Conservation (phyloP, 37 sponge, comb jelly and placozoan species). For the Geodia barretti region DNA sequence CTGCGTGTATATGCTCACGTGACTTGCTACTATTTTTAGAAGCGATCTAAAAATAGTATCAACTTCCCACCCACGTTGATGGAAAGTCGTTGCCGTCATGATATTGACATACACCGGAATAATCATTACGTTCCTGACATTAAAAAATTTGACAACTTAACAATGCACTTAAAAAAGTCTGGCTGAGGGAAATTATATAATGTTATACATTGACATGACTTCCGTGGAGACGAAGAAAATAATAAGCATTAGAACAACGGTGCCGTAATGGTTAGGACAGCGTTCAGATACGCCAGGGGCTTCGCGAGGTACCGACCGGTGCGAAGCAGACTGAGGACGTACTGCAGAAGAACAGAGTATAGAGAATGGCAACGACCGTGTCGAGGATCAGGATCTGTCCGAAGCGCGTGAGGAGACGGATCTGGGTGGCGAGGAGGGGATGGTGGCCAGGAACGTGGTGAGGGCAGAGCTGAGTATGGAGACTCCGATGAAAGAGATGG, state of each 20-base stretch:
- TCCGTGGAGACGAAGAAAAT: background rate
- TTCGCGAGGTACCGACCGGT: background rate
- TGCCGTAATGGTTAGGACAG: background rate
- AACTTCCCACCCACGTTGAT: background rate
- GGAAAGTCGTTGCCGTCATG: background rate
- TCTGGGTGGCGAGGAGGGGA: conserved; percentile 71
- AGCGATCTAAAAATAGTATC: background rate
- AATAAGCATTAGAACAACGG: conserved; percentile 9
- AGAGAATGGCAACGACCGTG: conserved; percentile 63
- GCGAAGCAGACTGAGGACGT: conserved; percentile 23
- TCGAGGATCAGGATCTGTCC: conserved; percentile 81
- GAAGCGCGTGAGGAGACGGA: conserved; percentile 75
- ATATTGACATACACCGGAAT: background rate
- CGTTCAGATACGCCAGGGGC: background rate
- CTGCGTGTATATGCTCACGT: too few relatives aligned
- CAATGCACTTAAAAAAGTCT: background rate
- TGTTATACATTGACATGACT: background rate
- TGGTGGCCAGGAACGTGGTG: conserved; percentile 79
- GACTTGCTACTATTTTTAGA: conserved; percentile 56
- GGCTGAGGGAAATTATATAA: background rate
- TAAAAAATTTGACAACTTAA: too few relatives aligned
- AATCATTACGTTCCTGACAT: background rate
- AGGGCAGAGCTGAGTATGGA: conserved; percentile 87
- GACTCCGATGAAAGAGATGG: conserved; percentile 75
- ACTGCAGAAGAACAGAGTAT: conserved; percentile 61